These are phyloP conservation scores for Takifugu flavidus DNA, from an alignment of 2,113 vertebrate species.

Conservation along the genomic window DNA sequence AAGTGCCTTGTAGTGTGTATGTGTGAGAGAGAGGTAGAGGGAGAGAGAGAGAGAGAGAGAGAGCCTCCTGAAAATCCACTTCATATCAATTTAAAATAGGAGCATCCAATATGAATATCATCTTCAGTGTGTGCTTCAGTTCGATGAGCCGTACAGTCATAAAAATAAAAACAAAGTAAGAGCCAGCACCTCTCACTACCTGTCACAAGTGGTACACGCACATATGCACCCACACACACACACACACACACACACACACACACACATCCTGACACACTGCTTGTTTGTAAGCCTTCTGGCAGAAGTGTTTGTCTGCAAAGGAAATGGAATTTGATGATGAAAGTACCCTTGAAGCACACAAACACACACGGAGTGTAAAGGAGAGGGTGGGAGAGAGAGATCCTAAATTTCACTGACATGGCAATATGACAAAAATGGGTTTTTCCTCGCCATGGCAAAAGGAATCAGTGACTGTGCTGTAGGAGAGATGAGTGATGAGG, in stretches of 20 bases:
- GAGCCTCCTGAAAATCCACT: slow-evolving; percentile 4
- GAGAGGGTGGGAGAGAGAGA: neutral
- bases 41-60: too few relatives aligned
- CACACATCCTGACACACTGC: slow-evolving; percentile 35
- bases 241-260: slow-evolving; percentile 16
- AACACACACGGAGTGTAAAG: neutral
- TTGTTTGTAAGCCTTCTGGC: slow-evolving; percentile 55
- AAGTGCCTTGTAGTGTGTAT: too few relatives aligned
- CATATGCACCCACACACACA: slow-evolving; percentile 11
- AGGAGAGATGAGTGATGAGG: slow-evolving; percentile 54
- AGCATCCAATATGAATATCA: slow-evolving; percentile 38
- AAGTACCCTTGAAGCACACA: slow-evolving; percentile 68
- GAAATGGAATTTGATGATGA: slow-evolving; percentile 75
- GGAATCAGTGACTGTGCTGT: slow-evolving; percentile 51
- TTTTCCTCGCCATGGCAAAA: slow-evolving; percentile 37
- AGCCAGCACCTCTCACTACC: slow-evolving; percentile 45
- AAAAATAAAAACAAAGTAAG: slow-evolving; percentile 48
- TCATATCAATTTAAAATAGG: slow-evolving; percentile 27
- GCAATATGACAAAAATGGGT: slow-evolving; percentile 67
- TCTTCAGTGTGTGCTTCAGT: slow-evolving; percentile 31
- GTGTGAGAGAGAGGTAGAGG: too few relatives aligned
- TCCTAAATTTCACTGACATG: slow-evolving; percentile 73
- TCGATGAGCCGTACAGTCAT: slow-evolving; percentile 32
- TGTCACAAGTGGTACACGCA: slow-evolving; percentile 27
- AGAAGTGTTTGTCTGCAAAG: slow-evolving; percentile 69